Evolutionary conservation across 2,888 invertebrate species (phyloP).

Genomic region (Cyaniris semiargus): DNA sequence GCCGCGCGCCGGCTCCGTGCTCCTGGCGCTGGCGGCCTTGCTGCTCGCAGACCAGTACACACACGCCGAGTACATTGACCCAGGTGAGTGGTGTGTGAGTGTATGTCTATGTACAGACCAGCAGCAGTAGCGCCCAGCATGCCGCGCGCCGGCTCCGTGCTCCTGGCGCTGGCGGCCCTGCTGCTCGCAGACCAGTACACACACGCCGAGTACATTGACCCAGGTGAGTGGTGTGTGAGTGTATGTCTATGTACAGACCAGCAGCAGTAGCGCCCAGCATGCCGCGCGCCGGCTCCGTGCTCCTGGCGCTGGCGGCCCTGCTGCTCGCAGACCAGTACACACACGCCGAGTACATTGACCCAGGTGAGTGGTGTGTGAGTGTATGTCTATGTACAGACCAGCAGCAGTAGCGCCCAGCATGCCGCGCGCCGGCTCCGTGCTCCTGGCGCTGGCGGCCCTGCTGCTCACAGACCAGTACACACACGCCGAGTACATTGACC

Average conservation of each 20-base stretch:
- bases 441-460: slow-evolving; percentile 73
- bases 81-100: slow-evolving; percentile 47
- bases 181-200: slow-evolving; percentile 68
- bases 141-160: slow-evolving; percentile 74
- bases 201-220: slow-evolving; percentile 71
- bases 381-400: slow-evolving; percentile 50
- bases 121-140: slow-evolving; percentile 66
- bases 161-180: slow-evolving; percentile 73
- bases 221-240: slow-evolving; percentile 47
- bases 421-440: slow-evolving; percentile 74
- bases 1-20: slow-evolving; percentile 74
- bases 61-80: slow-evolving; percentile 71
- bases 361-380: slow-evolving; percentile 47
- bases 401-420: slow-evolving; percentile 66
- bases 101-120: slow-evolving; percentile 50
- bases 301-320: slow-evolving; percentile 73
- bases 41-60: slow-evolving; percentile 68
- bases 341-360: slow-evolving; percentile 71
- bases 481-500: slow-evolving; percentile 71
- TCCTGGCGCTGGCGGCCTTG: slow-evolving; percentile 73
- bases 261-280: slow-evolving; percentile 66
- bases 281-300: slow-evolving; percentile 74
- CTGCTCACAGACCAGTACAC: slow-evolving; percentile 68
- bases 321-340: slow-evolving; percentile 68
- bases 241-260: slow-evolving; percentile 50